These are phyloP conservation scores for Pituophis catenifer DNA, from an alignment of 2,113 vertebrate genomes.

Conservation along the genomic window DNA sequence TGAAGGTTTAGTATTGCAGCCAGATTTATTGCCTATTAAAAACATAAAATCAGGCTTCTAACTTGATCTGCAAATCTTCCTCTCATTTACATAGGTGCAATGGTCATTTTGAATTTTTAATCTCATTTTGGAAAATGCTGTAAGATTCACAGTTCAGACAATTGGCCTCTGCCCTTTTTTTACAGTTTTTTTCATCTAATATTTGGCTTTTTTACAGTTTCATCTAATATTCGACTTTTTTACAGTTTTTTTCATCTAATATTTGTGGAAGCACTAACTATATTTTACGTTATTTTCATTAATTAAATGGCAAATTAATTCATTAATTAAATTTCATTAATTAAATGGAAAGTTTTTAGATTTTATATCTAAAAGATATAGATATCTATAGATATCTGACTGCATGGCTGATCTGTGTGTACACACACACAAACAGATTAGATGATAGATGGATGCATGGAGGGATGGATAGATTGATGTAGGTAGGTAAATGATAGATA, in stretches of 20 bases:
- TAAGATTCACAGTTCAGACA: constrained; percentile 54
- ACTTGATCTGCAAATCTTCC: constrained; percentile 59
- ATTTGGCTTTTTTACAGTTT: background rate
- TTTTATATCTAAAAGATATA: background rate
- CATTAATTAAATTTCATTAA: background rate
- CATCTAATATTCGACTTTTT: background rate
- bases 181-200: constrained; percentile 34
- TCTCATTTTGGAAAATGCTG: constrained; percentile 59
- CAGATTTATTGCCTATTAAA: constrained; percentile 66
- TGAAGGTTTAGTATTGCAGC: constrained; percentile 54
- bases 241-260: constrained; percentile 34
- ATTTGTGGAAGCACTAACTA: constrained; percentile 29
- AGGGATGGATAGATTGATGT: too few species aligned
- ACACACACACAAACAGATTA: too few species aligned
- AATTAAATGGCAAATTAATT: constrained; percentile 17
- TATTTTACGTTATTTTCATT: constrained; percentile 23
- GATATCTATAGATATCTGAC: too few species aligned
- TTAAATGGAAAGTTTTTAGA: constrained; percentile 9
- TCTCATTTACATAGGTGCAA: constrained; percentile 47
- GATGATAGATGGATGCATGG: too few species aligned
- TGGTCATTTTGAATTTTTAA: constrained; percentile 25
- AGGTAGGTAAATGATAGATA: too few species aligned
- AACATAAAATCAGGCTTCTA: constrained; percentile 59
- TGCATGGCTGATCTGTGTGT: too few species aligned
- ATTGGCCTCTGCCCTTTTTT: constrained; percentile 43